Evolutionary conservation across 2,113 vertebrate species (phyloP).

Genomic region (Macquaria ambigua): DNA sequence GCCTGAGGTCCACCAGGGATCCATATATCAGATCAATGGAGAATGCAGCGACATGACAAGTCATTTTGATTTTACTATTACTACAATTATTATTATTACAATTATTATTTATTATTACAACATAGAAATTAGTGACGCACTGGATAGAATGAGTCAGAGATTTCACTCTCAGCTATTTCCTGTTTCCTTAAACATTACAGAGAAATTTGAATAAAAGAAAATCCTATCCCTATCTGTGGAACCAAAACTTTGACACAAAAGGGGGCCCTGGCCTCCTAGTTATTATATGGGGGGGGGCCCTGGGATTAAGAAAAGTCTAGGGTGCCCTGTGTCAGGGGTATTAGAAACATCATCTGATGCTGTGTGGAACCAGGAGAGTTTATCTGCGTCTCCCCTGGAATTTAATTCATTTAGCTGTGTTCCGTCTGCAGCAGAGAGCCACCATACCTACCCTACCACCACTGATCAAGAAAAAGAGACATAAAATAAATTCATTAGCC

Average conservation of each 20-base stretch:
- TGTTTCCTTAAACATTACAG: no score
- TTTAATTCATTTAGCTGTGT: conserved; percentile 39
- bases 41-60: background rate
- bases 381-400: conserved; percentile 22
- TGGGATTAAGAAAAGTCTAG: background rate
- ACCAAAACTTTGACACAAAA: background rate
- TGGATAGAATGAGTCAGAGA: background rate
- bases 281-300: background rate
- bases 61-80: background rate
- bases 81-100: no score
- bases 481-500: background rate
- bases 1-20: background rate
- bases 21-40: background rate
- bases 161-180: background rate
- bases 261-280: background rate
- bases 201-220: background rate
- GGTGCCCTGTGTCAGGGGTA: background rate
- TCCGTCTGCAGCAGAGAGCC: conserved; percentile 13
- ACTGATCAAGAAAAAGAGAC: background rate
- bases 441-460: background rate
- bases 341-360: background rate
- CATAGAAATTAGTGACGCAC: background rate
- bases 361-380: background rate
- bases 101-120: no score
- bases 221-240: background rate